Evolutionary conservation across 1,140 invertebrate genomes (phyloP).

Genomic region (Oryctes rhinoceros): DNA sequence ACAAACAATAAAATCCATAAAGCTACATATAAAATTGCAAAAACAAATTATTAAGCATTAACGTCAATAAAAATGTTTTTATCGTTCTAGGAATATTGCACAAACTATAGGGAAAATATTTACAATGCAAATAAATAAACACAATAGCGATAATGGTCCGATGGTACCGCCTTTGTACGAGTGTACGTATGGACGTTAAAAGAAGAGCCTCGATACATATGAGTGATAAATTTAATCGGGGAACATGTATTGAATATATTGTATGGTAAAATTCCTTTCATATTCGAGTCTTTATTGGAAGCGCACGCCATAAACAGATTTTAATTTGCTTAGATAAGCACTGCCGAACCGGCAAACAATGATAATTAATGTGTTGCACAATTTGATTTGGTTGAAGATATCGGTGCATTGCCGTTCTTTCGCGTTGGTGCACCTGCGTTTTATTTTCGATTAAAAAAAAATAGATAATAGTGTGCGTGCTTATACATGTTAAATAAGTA

Average conservation of each 20-base stretch:
- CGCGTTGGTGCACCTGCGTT: no score
- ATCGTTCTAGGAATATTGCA: neutral
- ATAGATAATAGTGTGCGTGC: no score
- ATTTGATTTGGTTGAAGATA: neutral
- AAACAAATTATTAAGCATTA: slow-evolving; percentile 7
- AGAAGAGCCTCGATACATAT: neutral
- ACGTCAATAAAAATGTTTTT: neutral
- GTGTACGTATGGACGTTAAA: neutral
- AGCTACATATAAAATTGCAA: neutral
- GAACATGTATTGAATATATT: neutral
- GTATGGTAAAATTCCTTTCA: slow-evolving; percentile 25
- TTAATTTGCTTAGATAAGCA: slow-evolving; percentile 12
- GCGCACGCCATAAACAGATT: neutral
- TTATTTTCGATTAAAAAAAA: no score
- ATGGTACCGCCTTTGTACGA: neutral
- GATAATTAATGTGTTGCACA: neutral
- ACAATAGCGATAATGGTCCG: neutral
- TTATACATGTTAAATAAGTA: no score
- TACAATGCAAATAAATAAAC: slow-evolving; percentile 16
- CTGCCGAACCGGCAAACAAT: neutral
- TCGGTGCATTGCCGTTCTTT: no score
- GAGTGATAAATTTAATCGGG: slow-evolving; percentile 8
- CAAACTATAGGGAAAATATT: slow-evolving; percentile 11
- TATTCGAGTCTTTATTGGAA: neutral
- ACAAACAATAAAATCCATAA: no score